Conservation (phyloP, 2,797 vertebrate species). For the Chaetophractus vellerosus region DNA sequence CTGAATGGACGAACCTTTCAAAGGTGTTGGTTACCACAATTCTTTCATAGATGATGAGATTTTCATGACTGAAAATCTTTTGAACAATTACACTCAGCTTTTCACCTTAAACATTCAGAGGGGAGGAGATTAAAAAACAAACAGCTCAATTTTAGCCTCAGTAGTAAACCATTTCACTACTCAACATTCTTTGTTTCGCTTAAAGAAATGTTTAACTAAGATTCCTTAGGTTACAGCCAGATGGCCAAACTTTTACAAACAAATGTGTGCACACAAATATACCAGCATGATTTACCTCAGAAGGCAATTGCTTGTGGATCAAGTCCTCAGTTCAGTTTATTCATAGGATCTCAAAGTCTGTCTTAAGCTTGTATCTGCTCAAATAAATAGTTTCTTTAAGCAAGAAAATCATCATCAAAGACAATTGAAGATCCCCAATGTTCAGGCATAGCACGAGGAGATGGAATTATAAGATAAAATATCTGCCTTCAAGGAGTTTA, state of each 20-base stretch:
- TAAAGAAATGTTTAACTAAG: constrained; percentile 84
- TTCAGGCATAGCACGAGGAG: neutral
- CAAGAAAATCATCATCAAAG: neutral
- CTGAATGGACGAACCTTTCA: constrained; percentile 7
- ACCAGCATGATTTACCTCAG: constrained; percentile 38
- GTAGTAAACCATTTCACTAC: constrained; percentile 82
- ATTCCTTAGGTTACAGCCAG: constrained; percentile 74
- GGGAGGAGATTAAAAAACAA: constrained; percentile 39
- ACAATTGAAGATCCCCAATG: neutral
- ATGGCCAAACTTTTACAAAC: constrained; percentile 73
- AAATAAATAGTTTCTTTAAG: neutral
- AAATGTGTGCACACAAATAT: constrained; percentile 52
- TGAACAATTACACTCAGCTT: constrained; percentile 42
- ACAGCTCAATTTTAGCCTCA: constrained; percentile 66
- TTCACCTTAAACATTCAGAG: constrained; percentile 64
- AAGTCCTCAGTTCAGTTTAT: neutral
- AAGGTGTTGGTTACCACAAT: neutral
- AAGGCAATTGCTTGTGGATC: neutral
- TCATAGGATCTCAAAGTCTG: neutral
- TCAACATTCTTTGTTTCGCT: constrained; percentile 79
- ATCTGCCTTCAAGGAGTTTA: neutral
- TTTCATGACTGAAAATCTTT: constrained; percentile 43
- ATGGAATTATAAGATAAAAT: neutral
- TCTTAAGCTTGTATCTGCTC: neutral
- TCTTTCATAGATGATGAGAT: constrained; percentile 34